Evolutionary conservation across 2,888 invertebrate genomes (phyloP).

Genomic region (Apamea sordens): DNA sequence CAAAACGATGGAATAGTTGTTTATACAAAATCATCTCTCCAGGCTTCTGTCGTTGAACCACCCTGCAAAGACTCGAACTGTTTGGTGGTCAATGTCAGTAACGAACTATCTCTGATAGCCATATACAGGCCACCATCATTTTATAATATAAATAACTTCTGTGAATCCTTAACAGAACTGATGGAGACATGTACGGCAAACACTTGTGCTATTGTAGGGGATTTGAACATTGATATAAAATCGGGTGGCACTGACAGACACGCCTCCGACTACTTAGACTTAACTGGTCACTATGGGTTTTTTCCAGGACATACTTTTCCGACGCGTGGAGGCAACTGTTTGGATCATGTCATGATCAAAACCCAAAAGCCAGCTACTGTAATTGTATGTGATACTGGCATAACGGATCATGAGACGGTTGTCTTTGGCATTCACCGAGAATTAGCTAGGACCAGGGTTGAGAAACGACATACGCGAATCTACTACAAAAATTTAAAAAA

Average conservation of each 20-base stretch:
- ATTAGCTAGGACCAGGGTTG: not conserved
- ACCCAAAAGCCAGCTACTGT: not conserved
- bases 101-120: too few relatives aligned
- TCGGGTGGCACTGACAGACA: not conserved
- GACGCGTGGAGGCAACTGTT: not conserved
- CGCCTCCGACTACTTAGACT: not conserved
- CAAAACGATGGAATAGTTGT: too few relatives aligned
- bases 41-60: too few relatives aligned
- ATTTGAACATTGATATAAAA: too few relatives aligned
- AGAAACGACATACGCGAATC: not conserved
- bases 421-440: not conserved
- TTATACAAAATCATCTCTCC: too few relatives aligned
- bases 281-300: not conserved
- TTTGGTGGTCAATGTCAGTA: too few relatives aligned
- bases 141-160: not conserved
- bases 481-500: not conserved
- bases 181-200: not conserved
- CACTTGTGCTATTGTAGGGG: constrained; percentile 3
- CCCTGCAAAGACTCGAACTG: too few relatives aligned
- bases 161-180: not conserved
- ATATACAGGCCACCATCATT: not conserved
- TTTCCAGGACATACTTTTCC: not conserved
- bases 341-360: not conserved
- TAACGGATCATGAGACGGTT: not conserved
- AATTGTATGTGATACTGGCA: not conserved